Evolutionary conservation across 2,797 vertebrate genomes (phyloP).

Genomic region (Neopelma chrysocephalum): DNA sequence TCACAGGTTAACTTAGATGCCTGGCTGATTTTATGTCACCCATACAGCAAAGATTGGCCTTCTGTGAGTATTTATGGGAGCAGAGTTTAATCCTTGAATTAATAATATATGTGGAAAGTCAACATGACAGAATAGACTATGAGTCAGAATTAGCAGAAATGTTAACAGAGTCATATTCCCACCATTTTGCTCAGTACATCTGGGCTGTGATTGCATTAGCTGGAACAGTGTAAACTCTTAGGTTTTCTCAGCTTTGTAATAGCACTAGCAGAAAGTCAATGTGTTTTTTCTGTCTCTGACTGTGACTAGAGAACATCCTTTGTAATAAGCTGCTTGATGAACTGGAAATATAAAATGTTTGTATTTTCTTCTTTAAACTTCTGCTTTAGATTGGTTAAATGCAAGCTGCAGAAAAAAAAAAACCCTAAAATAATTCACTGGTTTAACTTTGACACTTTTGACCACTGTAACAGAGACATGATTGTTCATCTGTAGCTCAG

Average conservation of each 20-base stretch:
- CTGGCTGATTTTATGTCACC: neutral
- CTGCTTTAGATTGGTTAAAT: neutral
- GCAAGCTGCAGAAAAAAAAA: neutral
- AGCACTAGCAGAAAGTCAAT: neutral
- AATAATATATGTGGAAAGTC: neutral
- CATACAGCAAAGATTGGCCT: neutral
- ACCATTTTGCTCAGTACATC: neutral
- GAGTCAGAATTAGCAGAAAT: neutral
- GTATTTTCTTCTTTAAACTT: neutral
- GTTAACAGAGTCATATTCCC: neutral
- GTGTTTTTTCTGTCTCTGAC: neutral
- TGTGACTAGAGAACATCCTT: neutral
- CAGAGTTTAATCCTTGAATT: neutral
- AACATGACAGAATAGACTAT: neutral
- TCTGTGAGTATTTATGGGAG: neutral
- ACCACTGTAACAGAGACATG: neutral
- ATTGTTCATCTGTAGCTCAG: neutral
- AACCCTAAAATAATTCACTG: neutral
- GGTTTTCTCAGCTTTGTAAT: neutral
- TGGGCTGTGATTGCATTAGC: neutral
- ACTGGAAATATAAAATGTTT: neutral
- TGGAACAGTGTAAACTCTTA: neutral
- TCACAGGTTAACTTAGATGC: neutral
- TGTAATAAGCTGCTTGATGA: neutral
- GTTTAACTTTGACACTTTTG: neutral